Evolutionary conservation across 2,113 vertebrate genomes (phyloP), one percentile per base, ranked within the genome.

Genomic region (Herpailurus yagouaroundi): DNA sequence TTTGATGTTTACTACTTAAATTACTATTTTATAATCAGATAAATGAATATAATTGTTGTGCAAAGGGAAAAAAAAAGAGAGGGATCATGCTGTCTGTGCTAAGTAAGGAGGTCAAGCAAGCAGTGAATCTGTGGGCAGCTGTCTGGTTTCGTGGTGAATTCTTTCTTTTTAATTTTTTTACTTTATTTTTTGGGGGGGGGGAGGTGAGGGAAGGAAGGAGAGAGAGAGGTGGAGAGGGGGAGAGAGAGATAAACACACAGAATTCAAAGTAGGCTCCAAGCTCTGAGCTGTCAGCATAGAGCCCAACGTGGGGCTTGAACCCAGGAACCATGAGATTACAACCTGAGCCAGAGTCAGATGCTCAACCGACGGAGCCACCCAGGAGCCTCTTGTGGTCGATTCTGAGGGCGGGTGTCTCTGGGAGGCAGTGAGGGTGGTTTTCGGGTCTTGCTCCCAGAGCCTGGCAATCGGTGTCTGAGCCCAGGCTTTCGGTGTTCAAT

Each of bases 321-420:
- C 19, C 55, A 57, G 0, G 19, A 57, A 57, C 18, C 5, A 7
- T 21, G 19, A 60, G 57, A 60, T 60, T 8, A 23, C 8, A 7
- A 60, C 57, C 2, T 60, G 7, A 60, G 21, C 57, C 21, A 19
- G 19, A 60, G 57, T 23, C 21, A 19, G 57, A 60, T 9, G 2
- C 57, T 60, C 21, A 60, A 60, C 57, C 8, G 7, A 23, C 2
- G 8, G 57, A 25, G 21, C 57, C 57, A 23, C 57, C 19, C 57
- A 23, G 57, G 21, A 2, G 21, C 57, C 57, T 7, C 55, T 13
- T 10, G 8, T 77, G 45, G 27, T 4, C 15, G 45, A 50, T 4
- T 18, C 74, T 33, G 45, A 64, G 16, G 3, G 10, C 1, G 0
- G 3, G 41, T 64, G 36, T 64, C 77, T 63, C 7, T 0, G 0